These are phyloP conservation scores for Rotaria macrura DNA, from an alignment of 2,888 invertebrate genomes.

Conservation along the genomic window DNA sequence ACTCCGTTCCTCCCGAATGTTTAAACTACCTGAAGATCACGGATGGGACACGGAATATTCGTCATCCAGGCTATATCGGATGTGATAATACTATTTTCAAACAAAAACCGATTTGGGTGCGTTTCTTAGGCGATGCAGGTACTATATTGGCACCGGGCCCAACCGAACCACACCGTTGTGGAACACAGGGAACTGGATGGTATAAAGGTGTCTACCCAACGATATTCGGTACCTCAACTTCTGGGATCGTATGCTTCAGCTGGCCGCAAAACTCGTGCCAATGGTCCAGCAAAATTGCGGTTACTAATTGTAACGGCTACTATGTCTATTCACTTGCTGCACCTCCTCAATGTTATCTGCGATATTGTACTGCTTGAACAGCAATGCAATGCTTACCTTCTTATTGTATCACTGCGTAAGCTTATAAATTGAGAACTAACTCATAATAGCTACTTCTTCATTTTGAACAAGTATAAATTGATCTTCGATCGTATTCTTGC, in stretches of 20 bases:
- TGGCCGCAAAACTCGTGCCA: not conserved
- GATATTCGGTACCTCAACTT: not conserved
- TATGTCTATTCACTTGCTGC: not conserved
- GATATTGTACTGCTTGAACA: not conserved
- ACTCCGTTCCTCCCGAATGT: too few species aligned
- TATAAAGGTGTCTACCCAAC: not conserved
- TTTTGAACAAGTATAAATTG: too few species aligned
- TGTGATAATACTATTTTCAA: too few species aligned
- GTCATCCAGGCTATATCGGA: too few species aligned
- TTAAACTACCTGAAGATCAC: too few species aligned
- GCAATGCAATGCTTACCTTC: too few species aligned
- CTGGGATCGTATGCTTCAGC: not conserved
- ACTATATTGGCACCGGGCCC: not conserved
- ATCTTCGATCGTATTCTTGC: too few species aligned
- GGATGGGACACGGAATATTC: too few species aligned
- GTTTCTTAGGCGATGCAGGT: not conserved
- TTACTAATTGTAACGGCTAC: not conserved
- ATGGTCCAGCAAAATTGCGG: not conserved
- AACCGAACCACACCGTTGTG: not conserved
- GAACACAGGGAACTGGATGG: not conserved
- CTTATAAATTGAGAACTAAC: too few species aligned
- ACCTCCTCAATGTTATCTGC: not conserved
- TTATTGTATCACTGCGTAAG: too few species aligned
- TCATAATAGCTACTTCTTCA: too few species aligned
- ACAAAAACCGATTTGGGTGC: too few species aligned